Evolutionary conservation across 2,797 vertebrate species (phyloP).

Genomic region (Pseudomugil gertrudae): DNA sequence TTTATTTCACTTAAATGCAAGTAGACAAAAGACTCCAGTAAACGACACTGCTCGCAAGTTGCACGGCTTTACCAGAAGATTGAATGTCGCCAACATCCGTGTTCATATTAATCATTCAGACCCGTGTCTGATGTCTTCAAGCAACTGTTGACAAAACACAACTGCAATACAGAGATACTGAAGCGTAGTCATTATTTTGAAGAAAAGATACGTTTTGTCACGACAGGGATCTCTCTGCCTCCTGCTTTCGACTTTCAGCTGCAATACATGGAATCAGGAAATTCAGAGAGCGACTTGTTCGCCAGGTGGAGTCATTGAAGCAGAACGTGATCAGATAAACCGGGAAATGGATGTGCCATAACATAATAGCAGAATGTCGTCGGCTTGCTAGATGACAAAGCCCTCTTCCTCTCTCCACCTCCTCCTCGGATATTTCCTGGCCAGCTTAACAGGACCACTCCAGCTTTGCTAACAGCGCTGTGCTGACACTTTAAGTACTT

Average conservation of each 20-base stretch:
- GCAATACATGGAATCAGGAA: constrained; percentile 13
- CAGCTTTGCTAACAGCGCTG: constrained; percentile 49
- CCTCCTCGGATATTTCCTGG: constrained; percentile 3
- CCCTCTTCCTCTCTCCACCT: not conserved
- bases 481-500: constrained; percentile 47
- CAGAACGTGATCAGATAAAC: constrained; percentile 25
- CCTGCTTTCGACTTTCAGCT: not conserved
- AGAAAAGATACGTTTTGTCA: not conserved
- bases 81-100: too few species aligned
- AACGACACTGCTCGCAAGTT: too few species aligned
- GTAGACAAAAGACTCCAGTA: too few species aligned
- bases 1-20: too few species aligned
- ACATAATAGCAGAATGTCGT: not conserved
- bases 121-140: not conserved
- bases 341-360: constrained; percentile 3
- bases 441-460: not conserved
- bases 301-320: not conserved
- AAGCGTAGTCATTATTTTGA: not conserved
- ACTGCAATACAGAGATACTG: not conserved
- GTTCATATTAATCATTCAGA: not conserved
- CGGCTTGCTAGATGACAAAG: constrained; percentile 12
- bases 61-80: too few species aligned
- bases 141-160: not conserved
- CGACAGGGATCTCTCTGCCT: not conserved
- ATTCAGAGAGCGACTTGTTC: not conserved